phyloP scores from a whole-genome alignment of 2,113 vertebrate genomes.

The Oncorhynchus nerka region DNA sequence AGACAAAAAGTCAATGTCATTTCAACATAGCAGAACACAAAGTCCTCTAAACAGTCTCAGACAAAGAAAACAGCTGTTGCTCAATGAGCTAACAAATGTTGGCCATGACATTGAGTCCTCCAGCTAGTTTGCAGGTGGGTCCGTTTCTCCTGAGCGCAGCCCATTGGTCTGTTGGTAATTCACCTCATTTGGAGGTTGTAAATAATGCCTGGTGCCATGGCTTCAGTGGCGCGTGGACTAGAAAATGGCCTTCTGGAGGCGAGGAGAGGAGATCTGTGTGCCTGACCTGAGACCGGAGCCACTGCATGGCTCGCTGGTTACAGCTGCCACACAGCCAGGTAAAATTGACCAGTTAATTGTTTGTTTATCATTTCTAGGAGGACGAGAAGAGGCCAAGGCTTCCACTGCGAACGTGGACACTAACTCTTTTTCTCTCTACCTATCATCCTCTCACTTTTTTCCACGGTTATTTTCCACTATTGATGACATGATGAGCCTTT shows the following conservation, averaged over 20 bases:
- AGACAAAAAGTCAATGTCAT: too few species aligned
- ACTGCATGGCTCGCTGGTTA: constrained; percentile 23
- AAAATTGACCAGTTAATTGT: constrained; percentile 49
- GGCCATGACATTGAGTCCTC: neutral
- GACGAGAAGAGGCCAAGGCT: constrained; percentile 16
- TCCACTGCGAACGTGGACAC: neutral
- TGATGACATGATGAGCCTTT: constrained; percentile 40
- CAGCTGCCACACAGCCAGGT: constrained; percentile 13
- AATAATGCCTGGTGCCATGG: constrained; percentile 42
- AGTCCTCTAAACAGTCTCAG: too few species aligned
- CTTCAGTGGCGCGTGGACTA: constrained; percentile 24
- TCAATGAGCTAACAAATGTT: neutral
- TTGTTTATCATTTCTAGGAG: constrained; percentile 47
- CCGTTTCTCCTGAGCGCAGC: constrained; percentile 32
- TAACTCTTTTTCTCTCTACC: constrained; percentile 7
- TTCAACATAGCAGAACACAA: too few species aligned
- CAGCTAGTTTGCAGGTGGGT: constrained; percentile 8
- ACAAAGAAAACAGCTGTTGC: neutral
- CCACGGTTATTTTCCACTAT: constrained; percentile 13
- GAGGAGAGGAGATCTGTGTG: constrained; percentile 16
- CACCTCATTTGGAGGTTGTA: constrained; percentile 30
- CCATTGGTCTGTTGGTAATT: neutral
- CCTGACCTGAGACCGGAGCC: too few species aligned
- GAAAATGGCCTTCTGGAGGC: constrained; percentile 25
- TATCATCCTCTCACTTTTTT: constrained; percentile 6